Evolutionary conservation across 1,140 invertebrate species (phyloP), one percentile per base, ranked within the genome.

Genomic region (Trigoniulus corallinus): DNA sequence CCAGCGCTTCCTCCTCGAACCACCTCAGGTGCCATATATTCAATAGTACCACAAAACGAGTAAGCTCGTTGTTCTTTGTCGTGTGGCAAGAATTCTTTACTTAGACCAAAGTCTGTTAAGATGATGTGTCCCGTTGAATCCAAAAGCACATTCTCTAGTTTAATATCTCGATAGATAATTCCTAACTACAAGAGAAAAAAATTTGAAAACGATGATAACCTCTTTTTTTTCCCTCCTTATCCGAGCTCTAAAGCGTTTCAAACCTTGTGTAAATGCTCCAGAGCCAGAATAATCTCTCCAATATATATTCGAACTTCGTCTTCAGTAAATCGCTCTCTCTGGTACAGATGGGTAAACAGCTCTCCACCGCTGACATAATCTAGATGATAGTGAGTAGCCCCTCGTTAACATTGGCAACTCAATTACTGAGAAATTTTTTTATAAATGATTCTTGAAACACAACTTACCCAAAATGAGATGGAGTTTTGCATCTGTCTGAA

Each of bases 21-120:
- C 15, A 94, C 83, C 68, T 94, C 89, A 0, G 89, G 89, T 2
- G 88, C 86, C 88, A 92, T 93, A 62, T 91, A 92, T 63, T 97
- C 93, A 54, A 97, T 88, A 42, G 93, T 98, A 21, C 94, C 94
- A 68, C 94, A 98, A 70, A 96, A 98, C 20, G 91, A 95, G 70
- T 91, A 94, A 0, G 94, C 85, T 58, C 89, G 73, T 59, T 79
- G 78, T 57, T 82, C 74, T 64, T 78, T 73, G 62, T 81, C 79
- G 58, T 79, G 70, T 20, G 79, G 75, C 46, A 81, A 73, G 63
- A 84, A 82, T 67, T 88, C 84, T 67, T 92, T 94, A 60, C 85
- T 88, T 1, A 94, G 74, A 0, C 88, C 88, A 62, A 92, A 92
- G 48, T 61, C 60, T 0, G 88, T 92, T 13, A 94, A 64, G 15